phyloP scores from a whole-genome alignment of 2,113 vertebrate genomes.

The Eurypyga helias region DNA sequence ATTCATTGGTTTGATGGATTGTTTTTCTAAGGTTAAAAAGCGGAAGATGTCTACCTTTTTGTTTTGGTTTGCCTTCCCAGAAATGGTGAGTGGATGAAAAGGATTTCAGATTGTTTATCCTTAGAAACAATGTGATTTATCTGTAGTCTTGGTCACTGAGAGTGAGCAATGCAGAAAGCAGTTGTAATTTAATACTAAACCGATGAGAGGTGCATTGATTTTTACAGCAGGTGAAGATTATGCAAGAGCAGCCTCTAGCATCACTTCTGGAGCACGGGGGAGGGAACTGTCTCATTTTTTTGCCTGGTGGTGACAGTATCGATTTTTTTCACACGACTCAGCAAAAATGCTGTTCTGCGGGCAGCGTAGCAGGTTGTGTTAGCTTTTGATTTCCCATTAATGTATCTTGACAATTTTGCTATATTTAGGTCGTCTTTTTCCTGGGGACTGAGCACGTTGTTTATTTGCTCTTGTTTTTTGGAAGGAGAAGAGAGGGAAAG shows the following conservation, averaged over 20 bases:
- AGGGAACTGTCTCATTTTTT: slow-evolving; percentile 55
- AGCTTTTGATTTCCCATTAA: slow-evolving; percentile 22
- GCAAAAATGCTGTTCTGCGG: slow-evolving; percentile 54
- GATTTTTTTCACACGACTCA: slow-evolving; percentile 43
- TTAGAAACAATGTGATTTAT: slow-evolving; percentile 18
- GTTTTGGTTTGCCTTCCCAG: not conserved
- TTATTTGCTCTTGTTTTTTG: not conserved
- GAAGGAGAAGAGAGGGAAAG: not conserved
- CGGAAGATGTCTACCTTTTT: not conserved
- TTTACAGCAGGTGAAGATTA: slow-evolving; percentile 71
- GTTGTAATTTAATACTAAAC: slow-evolving; percentile 66
- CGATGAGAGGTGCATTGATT: slow-evolving; percentile 66
- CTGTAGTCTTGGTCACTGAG: not conserved
- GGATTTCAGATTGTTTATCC: slow-evolving; percentile 4
- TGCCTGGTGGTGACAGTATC: slow-evolving; percentile 43
- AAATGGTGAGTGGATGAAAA: not conserved
- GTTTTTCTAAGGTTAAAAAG: not conserved
- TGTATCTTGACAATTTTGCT: not conserved
- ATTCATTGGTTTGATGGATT: not conserved
- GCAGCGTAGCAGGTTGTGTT: not conserved
- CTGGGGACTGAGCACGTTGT: not conserved
- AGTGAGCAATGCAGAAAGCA: slow-evolving; percentile 41
- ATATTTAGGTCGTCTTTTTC: not conserved
- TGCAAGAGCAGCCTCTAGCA: slow-evolving; percentile 40
- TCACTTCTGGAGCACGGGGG: not conserved